Evolutionary conservation across 1,140 invertebrate genomes (phyloP).

Genomic region (Paraescarpia echinospica): DNA sequence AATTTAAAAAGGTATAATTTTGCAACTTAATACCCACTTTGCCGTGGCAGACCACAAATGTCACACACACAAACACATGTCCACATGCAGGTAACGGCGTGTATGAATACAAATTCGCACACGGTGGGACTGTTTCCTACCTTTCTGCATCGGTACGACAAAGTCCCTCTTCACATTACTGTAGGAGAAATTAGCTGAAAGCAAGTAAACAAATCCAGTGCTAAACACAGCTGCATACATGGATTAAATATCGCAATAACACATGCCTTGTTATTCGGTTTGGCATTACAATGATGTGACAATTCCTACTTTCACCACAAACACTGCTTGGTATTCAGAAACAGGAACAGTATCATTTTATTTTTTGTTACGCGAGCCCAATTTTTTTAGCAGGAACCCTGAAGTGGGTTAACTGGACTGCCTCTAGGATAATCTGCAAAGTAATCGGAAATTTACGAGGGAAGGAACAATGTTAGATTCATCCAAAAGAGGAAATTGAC

Average conservation of each 20-base stretch:
- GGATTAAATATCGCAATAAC: background rate
- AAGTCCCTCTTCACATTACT: conserved; percentile 46
- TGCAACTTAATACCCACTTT: too few species aligned
- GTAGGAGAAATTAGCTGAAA: conserved; percentile 54
- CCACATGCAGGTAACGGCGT: background rate
- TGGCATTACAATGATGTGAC: background rate
- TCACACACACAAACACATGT: background rate
- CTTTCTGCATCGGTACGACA: conserved; percentile 48
- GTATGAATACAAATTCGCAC: background rate
- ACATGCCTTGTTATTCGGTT: too few species aligned
- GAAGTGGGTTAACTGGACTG: background rate
- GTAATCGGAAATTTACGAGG: background rate
- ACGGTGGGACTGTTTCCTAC: conserved; percentile 30
- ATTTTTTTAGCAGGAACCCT: background rate
- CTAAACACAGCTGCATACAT: background rate
- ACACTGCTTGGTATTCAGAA: background rate
- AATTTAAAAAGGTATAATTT: too few species aligned
- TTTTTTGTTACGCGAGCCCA: background rate
- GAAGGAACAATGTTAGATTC: background rate
- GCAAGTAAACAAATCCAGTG: background rate
- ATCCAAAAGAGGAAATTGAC: background rate
- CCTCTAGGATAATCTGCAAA: background rate
- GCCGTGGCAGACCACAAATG: too few species aligned
- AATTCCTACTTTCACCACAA: background rate
- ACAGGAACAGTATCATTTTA: background rate